Conservation (phyloP, 1,140 invertebrate species). For the Ceratina calcarata region DNA sequence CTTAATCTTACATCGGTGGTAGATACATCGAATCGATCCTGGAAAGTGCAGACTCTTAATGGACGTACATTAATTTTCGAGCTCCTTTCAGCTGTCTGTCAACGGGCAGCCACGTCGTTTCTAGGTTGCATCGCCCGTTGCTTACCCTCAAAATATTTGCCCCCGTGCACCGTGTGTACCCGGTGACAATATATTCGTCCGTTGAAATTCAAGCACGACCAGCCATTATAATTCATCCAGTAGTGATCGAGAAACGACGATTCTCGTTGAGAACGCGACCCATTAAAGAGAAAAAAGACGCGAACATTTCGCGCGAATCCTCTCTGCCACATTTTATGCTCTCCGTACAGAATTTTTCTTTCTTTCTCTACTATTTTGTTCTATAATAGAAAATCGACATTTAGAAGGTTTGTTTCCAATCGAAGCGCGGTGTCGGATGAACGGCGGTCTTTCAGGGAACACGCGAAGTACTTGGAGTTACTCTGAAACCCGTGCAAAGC, state of each 20-base stretch:
- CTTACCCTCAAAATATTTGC: conserved; percentile 3
- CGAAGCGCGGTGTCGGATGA: neutral
- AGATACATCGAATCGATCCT: conserved; percentile 46
- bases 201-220: neutral
- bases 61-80: conserved; percentile 52
- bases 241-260: neutral
- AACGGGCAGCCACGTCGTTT: neutral
- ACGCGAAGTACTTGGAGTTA: neutral
- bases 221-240: neutral
- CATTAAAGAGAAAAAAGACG: neutral
- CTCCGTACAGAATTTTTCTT: neutral
- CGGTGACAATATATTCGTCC: neutral
- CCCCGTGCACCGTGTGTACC: neutral
- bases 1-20: conserved; percentile 48
- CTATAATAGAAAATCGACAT: conserved; percentile 7
- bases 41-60: conserved; percentile 41
- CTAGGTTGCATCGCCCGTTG: neutral
- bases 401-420: conserved; percentile 14
- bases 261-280: neutral
- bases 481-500: neutral
- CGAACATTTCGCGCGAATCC: neutral
- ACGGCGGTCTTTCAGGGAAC: neutral
- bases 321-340: neutral
- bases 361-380: neutral
- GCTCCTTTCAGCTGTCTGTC: conserved; percentile 47